A percentile compares a stretch with the other conserved stretches of the same genome.
Conservation (phyloP, 30 jellyfish, hydroid and myxozoan species). For the Aurelia aurita region DNA sequence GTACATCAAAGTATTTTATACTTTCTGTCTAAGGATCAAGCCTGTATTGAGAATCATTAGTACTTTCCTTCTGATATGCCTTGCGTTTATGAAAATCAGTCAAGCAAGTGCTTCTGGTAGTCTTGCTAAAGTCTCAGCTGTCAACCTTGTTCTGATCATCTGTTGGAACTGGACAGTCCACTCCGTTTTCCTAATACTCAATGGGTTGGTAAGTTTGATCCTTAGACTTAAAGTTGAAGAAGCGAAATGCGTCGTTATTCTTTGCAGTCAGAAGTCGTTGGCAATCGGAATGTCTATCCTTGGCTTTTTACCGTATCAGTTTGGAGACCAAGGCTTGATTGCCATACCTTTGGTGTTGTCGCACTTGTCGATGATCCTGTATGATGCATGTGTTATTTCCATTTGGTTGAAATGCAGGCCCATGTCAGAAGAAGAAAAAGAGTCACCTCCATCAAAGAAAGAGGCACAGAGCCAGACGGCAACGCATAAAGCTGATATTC, state of each 20-base stretch:
- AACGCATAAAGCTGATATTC: background rate
- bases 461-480: slow-evolving; percentile 63
- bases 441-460: slow-evolving; percentile 45
- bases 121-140: slow-evolving; percentile 58
- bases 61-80: slow-evolving; percentile 67
- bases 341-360: slow-evolving; percentile 77
- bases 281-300: slow-evolving; percentile 81
- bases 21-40: slow-evolving; percentile 56
- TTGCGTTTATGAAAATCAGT: slow-evolving; percentile 85
- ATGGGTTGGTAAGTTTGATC: slow-evolving; percentile 65
- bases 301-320: slow-evolving; percentile 70
- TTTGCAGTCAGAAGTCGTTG: slow-evolving; percentile 91
- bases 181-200: slow-evolving; percentile 62
- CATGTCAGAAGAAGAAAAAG: slow-evolving; percentile 46
- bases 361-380: slow-evolving; percentile 82
- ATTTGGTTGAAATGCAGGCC: slow-evolving; percentile 79
- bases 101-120: slow-evolving; percentile 86
- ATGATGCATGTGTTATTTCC: slow-evolving; percentile 80
- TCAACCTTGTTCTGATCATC: slow-evolving; percentile 54
- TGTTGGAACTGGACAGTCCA: slow-evolving; percentile 85
- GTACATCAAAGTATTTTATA: slow-evolving; percentile 58
- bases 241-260: slow-evolving; percentile 74
- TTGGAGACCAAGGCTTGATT: slow-evolving; percentile 89
- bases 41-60: slow-evolving; percentile 67
- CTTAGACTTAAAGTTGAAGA: slow-evolving; percentile 57